phyloP scores from a whole-genome alignment of 1,140 invertebrate genomes.

The Nymphalis io region DNA sequence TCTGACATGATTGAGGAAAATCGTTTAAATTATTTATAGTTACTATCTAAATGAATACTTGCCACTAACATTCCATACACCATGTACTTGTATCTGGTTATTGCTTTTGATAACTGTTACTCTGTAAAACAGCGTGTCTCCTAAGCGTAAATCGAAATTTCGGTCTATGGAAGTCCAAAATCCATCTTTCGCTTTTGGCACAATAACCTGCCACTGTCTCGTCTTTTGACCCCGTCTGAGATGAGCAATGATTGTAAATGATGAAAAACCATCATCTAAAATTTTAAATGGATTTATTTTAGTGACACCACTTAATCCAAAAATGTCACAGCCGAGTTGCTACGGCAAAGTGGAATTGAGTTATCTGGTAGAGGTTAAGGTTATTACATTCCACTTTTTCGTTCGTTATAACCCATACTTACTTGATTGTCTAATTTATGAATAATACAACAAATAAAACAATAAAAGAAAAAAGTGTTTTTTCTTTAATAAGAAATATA shows the following conservation, averaged over 20 bases:
- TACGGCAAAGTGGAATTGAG: no score
- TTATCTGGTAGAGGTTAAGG: no score
- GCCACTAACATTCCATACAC: not conserved
- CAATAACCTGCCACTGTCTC: conserved; percentile 85
- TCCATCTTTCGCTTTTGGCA: conserved; percentile 81
- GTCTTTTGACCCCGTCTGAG: conserved; percentile 86
- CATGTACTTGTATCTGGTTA: not conserved
- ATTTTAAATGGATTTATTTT: conserved; percentile 3
- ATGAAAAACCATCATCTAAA: conserved; percentile 82
- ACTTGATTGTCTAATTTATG: no score
- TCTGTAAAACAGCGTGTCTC: not conserved
- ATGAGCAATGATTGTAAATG: conserved; percentile 87
- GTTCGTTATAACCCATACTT: no score
- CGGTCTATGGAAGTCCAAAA: not conserved
- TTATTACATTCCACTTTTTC: no score
- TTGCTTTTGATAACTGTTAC: not conserved
- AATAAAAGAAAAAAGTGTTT: no score
- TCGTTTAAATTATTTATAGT: not conserved
- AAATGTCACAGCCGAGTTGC: no score
- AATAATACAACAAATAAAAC: no score
- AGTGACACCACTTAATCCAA: not conserved
- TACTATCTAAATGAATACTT: not conserved
- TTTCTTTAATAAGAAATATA: no score
- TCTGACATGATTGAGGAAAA: not conserved
- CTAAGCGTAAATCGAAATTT: not conserved